Evolutionary conservation across 2,888 invertebrate species (phyloP), one percentile per base, ranked within the genome.

Genomic region (Glyphotaelius pellucidus): DNA sequence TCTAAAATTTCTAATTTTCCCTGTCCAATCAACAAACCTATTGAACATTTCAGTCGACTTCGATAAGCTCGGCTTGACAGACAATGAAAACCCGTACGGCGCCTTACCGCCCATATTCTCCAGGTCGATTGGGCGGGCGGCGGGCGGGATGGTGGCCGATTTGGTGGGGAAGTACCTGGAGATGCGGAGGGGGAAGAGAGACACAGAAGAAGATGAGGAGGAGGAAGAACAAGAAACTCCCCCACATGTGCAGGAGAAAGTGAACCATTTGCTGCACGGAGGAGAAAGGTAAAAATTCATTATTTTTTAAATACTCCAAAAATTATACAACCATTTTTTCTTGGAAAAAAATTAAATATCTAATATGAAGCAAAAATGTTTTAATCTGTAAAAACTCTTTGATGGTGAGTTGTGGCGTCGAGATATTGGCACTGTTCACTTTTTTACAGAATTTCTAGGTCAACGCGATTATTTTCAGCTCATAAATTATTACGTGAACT

Each of bases 21-120:
- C 25, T 67, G 67, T 25, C 67, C 25, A 67, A 67, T n/a, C 67
- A 67, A 67, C 67, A 67, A 67, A 67, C 7, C 25, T 9, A 7
- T 67, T 67, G 25, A 1, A 67, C 7, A 9, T 92, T 92, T n/a
- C 96, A 98, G 98, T 98, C 95, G 98, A 98, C 94, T 98, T 98
- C 94, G 98, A 98, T 95, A 98, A 98, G 95, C 95, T 98, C 93
- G 98, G 98, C 25, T 95, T 98, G 94, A 98, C 98, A n/a, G 98
- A 98, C 94, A 98, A 98, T 94, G 98, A 98, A 94, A 98, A 98
- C 95, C 98, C 98, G 0, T 97, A 98, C 94, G 98, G 98, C 30
- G 97, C 97, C 85, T 95, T 98, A 91, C 98, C 98, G 0, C 97
- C 98, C 0, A 95, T 98, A 7, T 96, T 98, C 93, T 97, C 97